phyloP scores from a whole-genome alignment of 2,113 vertebrate species.

The Dasypus novemcinctus region DNA sequence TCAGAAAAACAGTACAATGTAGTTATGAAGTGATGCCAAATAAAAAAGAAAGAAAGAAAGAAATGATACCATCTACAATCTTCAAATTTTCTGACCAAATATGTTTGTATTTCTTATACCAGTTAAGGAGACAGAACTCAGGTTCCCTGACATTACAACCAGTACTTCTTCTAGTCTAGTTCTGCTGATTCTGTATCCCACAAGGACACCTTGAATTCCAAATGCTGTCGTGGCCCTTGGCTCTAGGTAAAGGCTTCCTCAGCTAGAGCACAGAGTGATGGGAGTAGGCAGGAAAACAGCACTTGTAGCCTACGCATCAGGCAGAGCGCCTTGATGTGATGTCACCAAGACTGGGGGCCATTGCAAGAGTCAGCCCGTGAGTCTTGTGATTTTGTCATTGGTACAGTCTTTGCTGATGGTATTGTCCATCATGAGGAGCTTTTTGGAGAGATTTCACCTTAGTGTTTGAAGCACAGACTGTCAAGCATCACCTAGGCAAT shows the following conservation, averaged over 20 bases:
- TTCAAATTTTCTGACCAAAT: not conserved
- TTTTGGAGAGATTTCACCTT: not conserved
- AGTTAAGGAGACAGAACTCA: not conserved
- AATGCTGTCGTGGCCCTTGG: not conserved
- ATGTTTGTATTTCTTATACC: not conserved
- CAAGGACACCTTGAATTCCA: not conserved
- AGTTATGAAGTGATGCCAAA: not conserved
- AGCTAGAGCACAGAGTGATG: not conserved
- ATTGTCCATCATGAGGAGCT: not conserved
- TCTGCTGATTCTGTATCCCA: not conserved
- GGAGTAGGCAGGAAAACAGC: not conserved
- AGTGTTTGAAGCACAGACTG: not conserved
- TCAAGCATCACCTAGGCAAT: not conserved
- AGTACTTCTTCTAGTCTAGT: not conserved
- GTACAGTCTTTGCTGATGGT: not conserved
- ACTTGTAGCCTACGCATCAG: not conserved
- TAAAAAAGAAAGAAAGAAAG: too few species aligned
- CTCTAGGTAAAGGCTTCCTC: not conserved
- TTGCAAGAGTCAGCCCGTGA: not conserved
- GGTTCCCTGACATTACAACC: not conserved
- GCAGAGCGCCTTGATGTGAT: not conserved
- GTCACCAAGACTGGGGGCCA: not conserved
- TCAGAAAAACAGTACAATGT: not conserved
- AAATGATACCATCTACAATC: not conserved
- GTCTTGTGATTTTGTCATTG: not conserved